Evolutionary conservation across 2,113 vertebrate genomes (phyloP).

Genomic region (Trochalopteron elliotii): DNA sequence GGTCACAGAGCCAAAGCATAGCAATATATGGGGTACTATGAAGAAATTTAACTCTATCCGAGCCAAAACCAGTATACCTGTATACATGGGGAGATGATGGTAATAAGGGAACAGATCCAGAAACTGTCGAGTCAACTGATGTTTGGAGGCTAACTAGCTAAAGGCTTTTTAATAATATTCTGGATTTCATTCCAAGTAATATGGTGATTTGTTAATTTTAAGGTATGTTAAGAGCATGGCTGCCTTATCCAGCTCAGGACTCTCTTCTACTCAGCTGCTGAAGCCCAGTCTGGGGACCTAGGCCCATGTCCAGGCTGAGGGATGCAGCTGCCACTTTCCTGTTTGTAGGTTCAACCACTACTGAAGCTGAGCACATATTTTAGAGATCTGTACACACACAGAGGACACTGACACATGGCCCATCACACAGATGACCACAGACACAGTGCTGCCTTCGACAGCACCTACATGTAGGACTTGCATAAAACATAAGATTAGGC

Average conservation of each 20-base stretch:
- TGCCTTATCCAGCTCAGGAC: not conserved
- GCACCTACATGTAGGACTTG: not conserved
- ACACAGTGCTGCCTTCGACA: not conserved
- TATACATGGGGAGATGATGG: not conserved
- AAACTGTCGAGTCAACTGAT: not conserved
- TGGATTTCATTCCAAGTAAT: constrained; percentile 2
- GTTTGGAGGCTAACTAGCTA: not conserved
- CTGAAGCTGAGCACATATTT: not conserved
- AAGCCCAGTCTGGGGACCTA: not conserved
- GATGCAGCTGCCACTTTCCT: not conserved
- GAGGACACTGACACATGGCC: not conserved
- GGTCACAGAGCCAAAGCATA: not conserved
- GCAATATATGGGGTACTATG: not conserved
- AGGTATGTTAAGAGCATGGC: not conserved
- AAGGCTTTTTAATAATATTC: not conserved
- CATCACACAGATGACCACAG: not conserved
- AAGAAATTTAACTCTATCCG: not conserved
- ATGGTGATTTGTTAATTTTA: not conserved
- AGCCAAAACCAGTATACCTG: not conserved
- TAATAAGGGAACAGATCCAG: not conserved
- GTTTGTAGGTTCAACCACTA: not conserved
- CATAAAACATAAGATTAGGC: not conserved
- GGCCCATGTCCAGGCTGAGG: not conserved
- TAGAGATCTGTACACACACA: not conserved
- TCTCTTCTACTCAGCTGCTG: not conserved